These are phyloP conservation scores for Serranus cabrilla DNA, from an alignment of 2,797 vertebrate species.

Conservation along the genomic window DNA sequence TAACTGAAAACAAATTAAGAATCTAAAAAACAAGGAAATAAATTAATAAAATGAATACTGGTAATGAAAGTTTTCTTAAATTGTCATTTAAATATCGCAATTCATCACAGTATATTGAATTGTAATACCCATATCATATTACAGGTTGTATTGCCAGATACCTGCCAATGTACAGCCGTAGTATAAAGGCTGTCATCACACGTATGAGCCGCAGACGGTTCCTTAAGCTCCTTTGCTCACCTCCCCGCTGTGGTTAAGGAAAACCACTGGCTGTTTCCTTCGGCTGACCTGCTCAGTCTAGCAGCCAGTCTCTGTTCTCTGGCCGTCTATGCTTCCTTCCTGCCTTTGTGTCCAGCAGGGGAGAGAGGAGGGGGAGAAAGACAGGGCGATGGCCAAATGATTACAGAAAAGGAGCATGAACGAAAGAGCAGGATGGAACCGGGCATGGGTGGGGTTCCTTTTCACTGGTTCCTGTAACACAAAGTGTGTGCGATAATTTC, in stretches of 20 bases:
- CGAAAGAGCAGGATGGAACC: conserved; percentile 73
- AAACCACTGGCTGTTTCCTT: conserved; percentile 70
- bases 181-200: background rate
- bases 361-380: conserved; percentile 4
- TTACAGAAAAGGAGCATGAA: conserved; percentile 65
- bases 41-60: too few species aligned
- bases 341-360: conserved; percentile 80
- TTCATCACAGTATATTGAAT: too few species aligned
- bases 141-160: too few species aligned
- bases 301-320: conserved; percentile 56
- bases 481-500: conserved; percentile 24
- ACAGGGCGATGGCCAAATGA: conserved; percentile 64
- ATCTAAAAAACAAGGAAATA: too few species aligned
- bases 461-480: conserved; percentile 60
- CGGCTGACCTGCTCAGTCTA: conserved; percentile 55
- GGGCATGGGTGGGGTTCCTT: conserved; percentile 73
- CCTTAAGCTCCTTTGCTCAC: conserved; percentile 20
- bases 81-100: too few species aligned
- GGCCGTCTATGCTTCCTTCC: conserved; percentile 79
- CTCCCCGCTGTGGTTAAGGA: conserved; percentile 56
- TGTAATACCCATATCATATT: too few species aligned
- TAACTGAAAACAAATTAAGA: too few species aligned
- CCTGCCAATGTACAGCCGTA: too few species aligned
- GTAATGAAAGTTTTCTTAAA: too few species aligned
- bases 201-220: conserved; percentile 16